Conservation (phyloP, 2,888 invertebrate genomes). For the Oeneis ivallda region DNA sequence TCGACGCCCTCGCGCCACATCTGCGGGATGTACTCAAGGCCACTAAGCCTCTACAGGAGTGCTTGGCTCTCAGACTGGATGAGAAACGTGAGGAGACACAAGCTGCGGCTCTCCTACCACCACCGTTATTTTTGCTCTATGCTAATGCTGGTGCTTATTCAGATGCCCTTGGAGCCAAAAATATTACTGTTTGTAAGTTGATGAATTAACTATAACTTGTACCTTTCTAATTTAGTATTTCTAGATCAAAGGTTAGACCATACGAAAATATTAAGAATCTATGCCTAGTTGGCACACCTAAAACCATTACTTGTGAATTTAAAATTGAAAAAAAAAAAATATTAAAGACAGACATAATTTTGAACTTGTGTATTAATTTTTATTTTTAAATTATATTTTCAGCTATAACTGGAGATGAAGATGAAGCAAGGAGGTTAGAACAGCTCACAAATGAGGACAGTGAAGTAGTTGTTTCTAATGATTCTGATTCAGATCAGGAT, state of each 20-base stretch:
- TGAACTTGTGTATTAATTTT: not conserved
- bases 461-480: conserved; percentile 80
- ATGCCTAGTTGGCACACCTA: no score
- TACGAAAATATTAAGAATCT: no score
- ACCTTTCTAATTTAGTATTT: no score
- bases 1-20: conserved; percentile 92
- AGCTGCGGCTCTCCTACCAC: conserved; percentile 88
- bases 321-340: not conserved
- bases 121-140: conserved; percentile 92
- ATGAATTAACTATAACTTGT: not conserved
- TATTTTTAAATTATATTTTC: conserved; percentile 47
- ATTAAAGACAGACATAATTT: not conserved
- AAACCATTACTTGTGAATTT: no score
- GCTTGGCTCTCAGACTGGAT: conserved; percentile 90
- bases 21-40: conserved; percentile 83
- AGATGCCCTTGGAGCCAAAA: conserved; percentile 85
- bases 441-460: conserved; percentile 79
- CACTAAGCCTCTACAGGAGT: conserved; percentile 94
- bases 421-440: conserved; percentile 84
- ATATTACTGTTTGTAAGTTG: conserved; percentile 68
- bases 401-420: conserved; percentile 85
- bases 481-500: conserved; percentile 87
- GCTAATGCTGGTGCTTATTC: conserved; percentile 91
- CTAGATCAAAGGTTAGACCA: no score
- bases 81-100: conserved; percentile 89